A percentile compares a stretch with the other conserved stretches of the same genome.
Evolutionary conservation across 1,140 invertebrate genomes (phyloP).

Genomic region (Papilio machaon): DNA sequence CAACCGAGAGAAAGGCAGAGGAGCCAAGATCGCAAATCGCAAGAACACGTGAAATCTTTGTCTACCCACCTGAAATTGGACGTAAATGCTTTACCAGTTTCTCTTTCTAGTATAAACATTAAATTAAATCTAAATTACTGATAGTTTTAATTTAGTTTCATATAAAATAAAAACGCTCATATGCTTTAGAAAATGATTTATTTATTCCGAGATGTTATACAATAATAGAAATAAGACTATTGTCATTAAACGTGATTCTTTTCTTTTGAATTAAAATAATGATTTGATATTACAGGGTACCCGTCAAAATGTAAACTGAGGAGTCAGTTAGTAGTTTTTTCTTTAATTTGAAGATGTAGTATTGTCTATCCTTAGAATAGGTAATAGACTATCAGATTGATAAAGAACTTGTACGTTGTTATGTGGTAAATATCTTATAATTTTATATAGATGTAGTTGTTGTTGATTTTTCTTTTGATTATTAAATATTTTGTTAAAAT

Average conservation of each 20-base stretch:
- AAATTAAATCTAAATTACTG: background rate
- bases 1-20: background rate
- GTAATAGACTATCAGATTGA: background rate
- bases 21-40: too few relatives aligned
- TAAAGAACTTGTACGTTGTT: slow-evolving; percentile 27
- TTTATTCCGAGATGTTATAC: background rate
- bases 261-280: background rate
- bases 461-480: slow-evolving; percentile 17
- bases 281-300: background rate
- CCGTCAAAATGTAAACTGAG: background rate
- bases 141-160: background rate
- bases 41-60: too few relatives aligned
- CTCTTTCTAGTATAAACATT: background rate
- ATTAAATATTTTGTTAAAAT: slow-evolving; percentile 30
- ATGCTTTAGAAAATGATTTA: background rate
- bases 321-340: background rate
- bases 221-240: background rate
- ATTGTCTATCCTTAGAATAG: slow-evolving; percentile 8
- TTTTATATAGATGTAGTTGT: slow-evolving; percentile 31
- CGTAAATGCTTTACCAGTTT: background rate
- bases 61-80: background rate
- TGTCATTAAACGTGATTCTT: background rate
- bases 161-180: background rate
- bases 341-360: slow-evolving; percentile 6
- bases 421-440: slow-evolving; percentile 26